A percentile compares a stretch with the other conserved stretches of the same genome.
phyloP scores from a whole-genome alignment of 2,113 vertebrate species.

The Puntigrus tetrazona region DNA sequence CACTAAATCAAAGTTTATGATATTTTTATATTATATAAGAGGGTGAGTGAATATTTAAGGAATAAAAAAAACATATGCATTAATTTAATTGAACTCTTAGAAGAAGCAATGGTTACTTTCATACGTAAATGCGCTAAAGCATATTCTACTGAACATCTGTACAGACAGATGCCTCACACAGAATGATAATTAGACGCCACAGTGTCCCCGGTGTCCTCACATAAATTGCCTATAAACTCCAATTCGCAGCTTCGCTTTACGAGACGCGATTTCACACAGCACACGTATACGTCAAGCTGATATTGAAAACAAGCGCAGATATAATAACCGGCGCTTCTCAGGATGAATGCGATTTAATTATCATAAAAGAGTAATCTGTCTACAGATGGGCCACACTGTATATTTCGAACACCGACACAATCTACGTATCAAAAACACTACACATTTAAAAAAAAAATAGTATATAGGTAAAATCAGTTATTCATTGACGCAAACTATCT shows the following conservation, averaged over 20 bases:
- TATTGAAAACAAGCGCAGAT: neutral
- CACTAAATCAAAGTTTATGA: neutral
- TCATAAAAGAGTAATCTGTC: no score
- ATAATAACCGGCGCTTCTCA: neutral
- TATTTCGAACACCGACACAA: no score
- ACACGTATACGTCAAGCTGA: neutral
- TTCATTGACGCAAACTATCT: neutral
- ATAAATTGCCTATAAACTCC: slow-evolving; percentile 7
- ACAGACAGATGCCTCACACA: neutral
- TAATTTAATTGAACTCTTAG: neutral
- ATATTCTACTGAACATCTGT: slow-evolving; percentile 15
- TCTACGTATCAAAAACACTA: no score
- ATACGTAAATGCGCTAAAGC: neutral
- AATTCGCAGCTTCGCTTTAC: neutral
- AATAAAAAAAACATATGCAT: no score
- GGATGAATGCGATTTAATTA: neutral
- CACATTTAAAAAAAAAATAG: no score
- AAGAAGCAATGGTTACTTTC: neutral
- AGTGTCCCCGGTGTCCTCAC: neutral
- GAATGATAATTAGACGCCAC: slow-evolving; percentile 10
- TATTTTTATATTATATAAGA: neutral
- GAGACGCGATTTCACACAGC: neutral
- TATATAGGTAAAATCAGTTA: no score
- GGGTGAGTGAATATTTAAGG: neutral
- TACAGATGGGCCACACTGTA: no score